Percentiles rank a stretch among this genome's conserved stretches.
phyloP scores from a whole-genome alignment of 1,140 invertebrate genomes.

The Drosophila murphyi region DNA sequence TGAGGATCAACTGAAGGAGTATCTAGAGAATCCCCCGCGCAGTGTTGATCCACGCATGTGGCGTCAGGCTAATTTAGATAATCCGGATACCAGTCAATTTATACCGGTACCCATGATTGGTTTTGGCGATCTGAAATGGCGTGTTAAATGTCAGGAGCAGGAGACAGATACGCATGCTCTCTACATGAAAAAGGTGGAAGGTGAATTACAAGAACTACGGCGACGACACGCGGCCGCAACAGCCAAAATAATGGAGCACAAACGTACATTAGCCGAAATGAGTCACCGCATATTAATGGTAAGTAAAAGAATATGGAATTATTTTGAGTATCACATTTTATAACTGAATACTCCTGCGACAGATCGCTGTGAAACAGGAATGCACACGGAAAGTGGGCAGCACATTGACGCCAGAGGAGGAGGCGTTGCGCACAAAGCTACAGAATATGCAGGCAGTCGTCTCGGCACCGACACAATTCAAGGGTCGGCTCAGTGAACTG shows the following conservation, averaged over 20 bases:
- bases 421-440: slow-evolving; percentile 92
- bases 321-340: slow-evolving; percentile 22
- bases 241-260: slow-evolving; percentile 90
- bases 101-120: slow-evolving; percentile 97
- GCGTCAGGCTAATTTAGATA: slow-evolving; percentile 96
- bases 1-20: slow-evolving; percentile 92
- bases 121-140: slow-evolving; percentile 90
- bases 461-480: slow-evolving; percentile 95
- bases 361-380: slow-evolving; percentile 95
- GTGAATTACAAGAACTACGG: slow-evolving; percentile 91
- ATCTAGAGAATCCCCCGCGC: slow-evolving; percentile 93
- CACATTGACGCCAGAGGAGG: slow-evolving; percentile 94
- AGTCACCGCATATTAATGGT: slow-evolving; percentile 92
- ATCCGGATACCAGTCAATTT: slow-evolving; percentile 94
- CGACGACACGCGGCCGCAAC: slow-evolving; percentile 89
- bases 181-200: slow-evolving; percentile 90
- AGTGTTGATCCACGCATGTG: slow-evolving; percentile 92
- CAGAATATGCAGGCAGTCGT: slow-evolving; percentile 94
- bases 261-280: slow-evolving; percentile 90
- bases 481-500: slow-evolving; percentile 95
- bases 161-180: slow-evolving; percentile 92
- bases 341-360: background rate
- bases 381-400: slow-evolving; percentile 93
- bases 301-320: slow-evolving; percentile 6
- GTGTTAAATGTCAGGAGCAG: slow-evolving; percentile 92